These are phyloP conservation scores for Agonum fuliginosum DNA, from an alignment of 2,888 invertebrate species.

Conservation along the genomic window DNA sequence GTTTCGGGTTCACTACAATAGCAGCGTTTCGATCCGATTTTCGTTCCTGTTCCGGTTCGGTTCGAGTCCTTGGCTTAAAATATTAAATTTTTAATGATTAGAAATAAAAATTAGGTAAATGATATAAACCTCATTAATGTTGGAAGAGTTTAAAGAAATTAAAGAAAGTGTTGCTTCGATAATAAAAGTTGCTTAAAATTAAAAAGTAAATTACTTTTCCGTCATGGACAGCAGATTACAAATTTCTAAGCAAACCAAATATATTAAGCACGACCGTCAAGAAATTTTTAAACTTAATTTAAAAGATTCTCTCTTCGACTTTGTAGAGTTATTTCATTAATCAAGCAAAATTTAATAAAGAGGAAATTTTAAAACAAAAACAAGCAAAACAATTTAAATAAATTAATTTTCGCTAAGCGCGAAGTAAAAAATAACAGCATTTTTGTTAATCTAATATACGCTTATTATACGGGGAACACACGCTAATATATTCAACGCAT, in stretches of 20 bases:
- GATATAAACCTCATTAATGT: too few relatives aligned
- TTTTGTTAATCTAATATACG: constrained; percentile 39
- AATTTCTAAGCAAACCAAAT: constrained; percentile 21
- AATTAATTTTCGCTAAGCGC: constrained; percentile 28
- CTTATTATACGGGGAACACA: not conserved
- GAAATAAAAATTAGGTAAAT: too few relatives aligned
- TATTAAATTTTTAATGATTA: too few relatives aligned
- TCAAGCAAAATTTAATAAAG: constrained; percentile 39
- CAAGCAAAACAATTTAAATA: constrained; percentile 27
- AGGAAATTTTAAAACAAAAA: constrained; percentile 20
- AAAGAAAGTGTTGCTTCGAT: not conserved
- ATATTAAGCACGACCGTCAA: constrained; percentile 15
- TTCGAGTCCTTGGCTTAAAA: too few relatives aligned
- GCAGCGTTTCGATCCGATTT: too few relatives aligned
- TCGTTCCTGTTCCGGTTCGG: too few relatives aligned
- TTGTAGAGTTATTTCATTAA: constrained; percentile 34
- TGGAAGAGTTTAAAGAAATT: too few relatives aligned
- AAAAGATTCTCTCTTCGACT: constrained; percentile 15
- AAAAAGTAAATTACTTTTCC: constrained; percentile 20
- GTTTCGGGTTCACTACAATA: too few relatives aligned
- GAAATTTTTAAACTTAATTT: constrained; percentile 36
- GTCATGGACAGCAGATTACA: constrained; percentile 4
- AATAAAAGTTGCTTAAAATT: constrained; percentile 6
- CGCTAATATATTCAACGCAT: constrained; percentile 48
- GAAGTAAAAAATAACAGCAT: constrained; percentile 14